Percentiles rank a stretch among this genome's conserved stretches.
Evolutionary conservation across 1,140 invertebrate genomes (phyloP).

Genomic region (Achatina immaculata): DNA sequence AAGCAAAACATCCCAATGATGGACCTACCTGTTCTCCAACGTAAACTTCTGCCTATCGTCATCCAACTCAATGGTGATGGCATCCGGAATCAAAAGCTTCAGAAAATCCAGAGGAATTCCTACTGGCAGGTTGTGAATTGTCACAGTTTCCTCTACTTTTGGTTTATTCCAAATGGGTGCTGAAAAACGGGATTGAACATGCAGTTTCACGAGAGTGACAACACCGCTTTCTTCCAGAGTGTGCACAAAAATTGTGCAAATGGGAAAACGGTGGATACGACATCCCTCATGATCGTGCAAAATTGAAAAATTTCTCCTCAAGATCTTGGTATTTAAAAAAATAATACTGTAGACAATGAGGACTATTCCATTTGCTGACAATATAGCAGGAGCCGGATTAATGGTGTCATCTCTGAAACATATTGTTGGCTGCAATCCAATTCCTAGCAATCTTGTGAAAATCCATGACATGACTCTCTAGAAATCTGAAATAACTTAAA

Average conservation of each 20-base stretch:
- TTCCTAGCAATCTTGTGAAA: too few relatives aligned
- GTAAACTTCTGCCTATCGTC: conserved; percentile 12
- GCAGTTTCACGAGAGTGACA: not conserved
- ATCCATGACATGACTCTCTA: too few relatives aligned
- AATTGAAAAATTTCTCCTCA: too few relatives aligned
- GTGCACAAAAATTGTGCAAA: not conserved
- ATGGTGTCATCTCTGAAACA: too few relatives aligned
- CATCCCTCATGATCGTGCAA: not conserved
- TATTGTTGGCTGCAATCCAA: too few relatives aligned
- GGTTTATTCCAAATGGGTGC: conserved; percentile 15
- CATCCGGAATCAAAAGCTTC: conserved; percentile 12
- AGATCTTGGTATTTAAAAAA: too few relatives aligned
- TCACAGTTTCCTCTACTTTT: conserved; percentile 7
- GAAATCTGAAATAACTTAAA: too few relatives aligned
- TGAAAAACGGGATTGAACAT: conserved; percentile 15
- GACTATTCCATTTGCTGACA: too few relatives aligned
- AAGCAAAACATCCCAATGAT: not conserved
- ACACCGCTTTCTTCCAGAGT: not conserved
- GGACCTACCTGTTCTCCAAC: conserved; percentile 8
- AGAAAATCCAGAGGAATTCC: conserved; percentile 14
- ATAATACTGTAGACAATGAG: too few relatives aligned
- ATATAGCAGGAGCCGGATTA: too few relatives aligned
- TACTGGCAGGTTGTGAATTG: conserved; percentile 19
- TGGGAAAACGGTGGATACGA: not conserved
- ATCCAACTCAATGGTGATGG: conserved; percentile 25